Percentiles rank a stretch among this genome's conserved stretches.
Conservation (phyloP, 2,888 invertebrate species). For the Endotricha flammealis region DNA sequence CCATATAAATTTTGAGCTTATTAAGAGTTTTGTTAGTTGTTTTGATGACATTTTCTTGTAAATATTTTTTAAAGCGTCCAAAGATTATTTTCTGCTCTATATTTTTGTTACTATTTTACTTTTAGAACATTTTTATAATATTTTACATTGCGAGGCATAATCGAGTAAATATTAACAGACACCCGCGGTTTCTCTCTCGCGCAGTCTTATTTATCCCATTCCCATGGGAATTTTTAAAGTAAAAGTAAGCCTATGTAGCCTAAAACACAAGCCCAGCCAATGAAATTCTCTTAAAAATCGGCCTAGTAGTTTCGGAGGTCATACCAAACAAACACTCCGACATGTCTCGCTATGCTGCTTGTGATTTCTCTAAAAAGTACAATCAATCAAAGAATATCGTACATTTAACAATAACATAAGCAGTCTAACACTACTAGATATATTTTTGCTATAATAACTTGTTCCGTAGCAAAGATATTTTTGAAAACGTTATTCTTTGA, state of each 20-base stretch:
- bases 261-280: too few species aligned
- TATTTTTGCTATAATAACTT: constrained; percentile 28
- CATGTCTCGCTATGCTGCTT: neutral
- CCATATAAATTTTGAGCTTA: neutral
- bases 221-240: too few species aligned
- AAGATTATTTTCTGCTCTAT: too few species aligned
- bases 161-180: too few species aligned
- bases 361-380: constrained; percentile 1
- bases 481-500: constrained; percentile 3
- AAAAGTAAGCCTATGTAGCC: too few species aligned
- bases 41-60: neutral
- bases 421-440: constrained; percentile 6
- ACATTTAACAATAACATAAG: constrained; percentile 1
- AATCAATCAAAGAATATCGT: constrained; percentile 2
- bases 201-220: too few species aligned
- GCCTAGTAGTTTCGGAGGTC: too few species aligned
- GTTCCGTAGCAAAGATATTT: constrained; percentile 23
- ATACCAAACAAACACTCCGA: too few species aligned
- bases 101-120: too few species aligned
- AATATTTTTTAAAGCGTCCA: neutral
- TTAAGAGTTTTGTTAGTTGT: neutral
- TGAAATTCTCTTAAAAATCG: too few species aligned
- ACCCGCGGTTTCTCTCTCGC: too few species aligned
- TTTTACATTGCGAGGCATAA: too few species aligned
- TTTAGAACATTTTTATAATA: neutral